Percentiles rank a stretch among this genome's conserved stretches.
Evolutionary conservation across 2,113 vertebrate species (phyloP).

Genomic region (Penelope pileata): DNA sequence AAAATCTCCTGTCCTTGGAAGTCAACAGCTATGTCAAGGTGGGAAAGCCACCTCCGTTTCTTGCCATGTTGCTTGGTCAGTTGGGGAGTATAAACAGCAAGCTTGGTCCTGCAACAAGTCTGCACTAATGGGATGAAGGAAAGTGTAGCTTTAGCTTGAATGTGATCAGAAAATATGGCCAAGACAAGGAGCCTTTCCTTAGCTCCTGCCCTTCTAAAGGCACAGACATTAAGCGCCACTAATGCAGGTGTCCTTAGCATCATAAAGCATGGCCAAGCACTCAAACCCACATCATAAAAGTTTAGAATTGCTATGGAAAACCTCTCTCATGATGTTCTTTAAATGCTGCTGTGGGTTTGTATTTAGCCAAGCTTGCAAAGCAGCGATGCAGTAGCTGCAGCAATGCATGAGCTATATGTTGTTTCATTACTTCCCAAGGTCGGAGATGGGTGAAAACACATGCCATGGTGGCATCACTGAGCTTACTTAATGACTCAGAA

Average conservation of each 20-base stretch:
- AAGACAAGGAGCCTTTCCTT: neutral
- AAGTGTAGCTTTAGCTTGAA: neutral
- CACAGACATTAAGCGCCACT: neutral
- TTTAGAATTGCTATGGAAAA: neutral
- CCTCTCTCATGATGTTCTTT: neutral
- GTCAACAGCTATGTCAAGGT: neutral
- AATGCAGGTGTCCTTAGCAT: neutral
- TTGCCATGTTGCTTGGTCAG: neutral
- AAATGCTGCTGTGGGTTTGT: neutral
- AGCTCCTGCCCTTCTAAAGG: neutral
- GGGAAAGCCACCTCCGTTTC: neutral
- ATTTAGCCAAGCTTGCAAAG: neutral
- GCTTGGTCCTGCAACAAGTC: neutral
- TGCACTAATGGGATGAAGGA: neutral
- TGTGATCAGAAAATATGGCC: neutral
- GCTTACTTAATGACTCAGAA: slow-evolving; percentile 12
- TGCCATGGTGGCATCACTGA: neutral
- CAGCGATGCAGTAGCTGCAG: neutral
- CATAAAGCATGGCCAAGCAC: neutral
- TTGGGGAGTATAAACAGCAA: neutral
- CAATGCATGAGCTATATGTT: neutral
- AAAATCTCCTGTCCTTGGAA: neutral
- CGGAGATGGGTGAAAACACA: neutral
- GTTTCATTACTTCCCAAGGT: neutral
- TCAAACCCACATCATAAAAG: neutral